These are phyloP conservation scores for Cepaea hortensis DNA, from an alignment of 2,888 invertebrate species.

Conservation along the genomic window DNA sequence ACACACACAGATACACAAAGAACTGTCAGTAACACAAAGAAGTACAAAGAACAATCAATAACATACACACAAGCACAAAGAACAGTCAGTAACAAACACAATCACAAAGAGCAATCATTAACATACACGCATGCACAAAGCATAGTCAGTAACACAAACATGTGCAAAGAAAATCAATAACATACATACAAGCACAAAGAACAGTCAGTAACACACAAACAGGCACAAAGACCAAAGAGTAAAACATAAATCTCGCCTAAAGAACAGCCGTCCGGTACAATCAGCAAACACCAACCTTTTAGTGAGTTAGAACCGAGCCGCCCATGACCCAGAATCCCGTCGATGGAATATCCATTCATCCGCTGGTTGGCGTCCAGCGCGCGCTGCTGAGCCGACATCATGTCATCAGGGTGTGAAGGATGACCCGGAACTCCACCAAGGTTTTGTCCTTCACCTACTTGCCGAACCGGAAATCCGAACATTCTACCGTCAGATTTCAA, in stretches of 20 bases:
- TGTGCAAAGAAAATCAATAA: background rate
- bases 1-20: background rate
- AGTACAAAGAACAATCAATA: background rate
- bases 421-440: slow-evolving; percentile 31
- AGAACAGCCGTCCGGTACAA: background rate
- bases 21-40: background rate
- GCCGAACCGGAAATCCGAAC: slow-evolving; percentile 44
- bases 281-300: slow-evolving; percentile 29
- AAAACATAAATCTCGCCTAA: background rate
- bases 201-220: background rate
- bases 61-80: background rate
- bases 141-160: background rate
- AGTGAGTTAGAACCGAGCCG: slow-evolving; percentile 10
- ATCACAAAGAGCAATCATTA: background rate
- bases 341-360: slow-evolving; percentile 47
- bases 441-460: slow-evolving; percentile 36
- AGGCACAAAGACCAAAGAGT: background rate
- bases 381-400: slow-evolving; percentile 42
- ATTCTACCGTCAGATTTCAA: slow-evolving; percentile 41
- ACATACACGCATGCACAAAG: background rate
- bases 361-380: slow-evolving; percentile 43
- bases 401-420: slow-evolving; percentile 33
- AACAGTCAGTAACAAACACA: background rate
- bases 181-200: background rate
- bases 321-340: slow-evolving; percentile 45